Evolutionary conservation across 2,888 invertebrate genomes (phyloP).

Genomic region (Phortica okadai): DNA sequence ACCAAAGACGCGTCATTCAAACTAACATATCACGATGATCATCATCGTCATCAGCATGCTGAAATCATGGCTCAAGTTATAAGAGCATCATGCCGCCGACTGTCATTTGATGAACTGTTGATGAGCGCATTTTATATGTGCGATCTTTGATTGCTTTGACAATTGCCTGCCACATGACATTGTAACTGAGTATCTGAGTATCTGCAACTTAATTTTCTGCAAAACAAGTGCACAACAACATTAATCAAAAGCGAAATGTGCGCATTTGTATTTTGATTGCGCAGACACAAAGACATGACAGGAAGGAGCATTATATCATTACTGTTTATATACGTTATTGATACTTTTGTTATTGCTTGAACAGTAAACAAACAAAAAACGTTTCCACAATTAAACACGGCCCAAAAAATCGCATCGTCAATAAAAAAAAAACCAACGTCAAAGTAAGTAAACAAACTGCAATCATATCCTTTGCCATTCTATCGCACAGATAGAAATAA

Average conservation of each 20-base stretch:
- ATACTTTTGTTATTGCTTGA: not conserved
- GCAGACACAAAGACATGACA: not conserved
- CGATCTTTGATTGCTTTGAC: slow-evolving; percentile 26
- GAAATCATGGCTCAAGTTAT: slow-evolving; percentile 13
- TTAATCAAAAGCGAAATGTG: slow-evolving; percentile 7
- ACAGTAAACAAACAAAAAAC: not conserved
- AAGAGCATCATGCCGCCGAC: slow-evolving; percentile 1
- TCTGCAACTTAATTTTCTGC: slow-evolving; percentile 23
- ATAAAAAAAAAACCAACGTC: slow-evolving; percentile 17
- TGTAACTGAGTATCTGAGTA: not conserved
- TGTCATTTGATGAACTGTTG: slow-evolving; percentile 22
- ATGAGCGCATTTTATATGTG: slow-evolving; percentile 6
- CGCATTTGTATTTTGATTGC: slow-evolving; percentile 7
- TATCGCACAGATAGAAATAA: slow-evolving; percentile 34
- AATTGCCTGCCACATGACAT: slow-evolving; percentile 18
- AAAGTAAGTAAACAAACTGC: slow-evolving; percentile 48
- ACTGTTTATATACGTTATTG: not conserved
- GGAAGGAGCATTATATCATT: not conserved
- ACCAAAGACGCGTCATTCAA: not conserved
- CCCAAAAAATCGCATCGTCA: not conserved
- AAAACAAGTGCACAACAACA: slow-evolving; percentile 9
- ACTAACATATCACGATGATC: not conserved
- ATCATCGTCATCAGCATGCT: not conserved
- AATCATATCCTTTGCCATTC: slow-evolving; percentile 50
- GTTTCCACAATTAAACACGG: slow-evolving; percentile 18